Base-by-base conservation (phyloP, 1,140 invertebrate genomes). In the Drosophila subpulchrella region DNA sequence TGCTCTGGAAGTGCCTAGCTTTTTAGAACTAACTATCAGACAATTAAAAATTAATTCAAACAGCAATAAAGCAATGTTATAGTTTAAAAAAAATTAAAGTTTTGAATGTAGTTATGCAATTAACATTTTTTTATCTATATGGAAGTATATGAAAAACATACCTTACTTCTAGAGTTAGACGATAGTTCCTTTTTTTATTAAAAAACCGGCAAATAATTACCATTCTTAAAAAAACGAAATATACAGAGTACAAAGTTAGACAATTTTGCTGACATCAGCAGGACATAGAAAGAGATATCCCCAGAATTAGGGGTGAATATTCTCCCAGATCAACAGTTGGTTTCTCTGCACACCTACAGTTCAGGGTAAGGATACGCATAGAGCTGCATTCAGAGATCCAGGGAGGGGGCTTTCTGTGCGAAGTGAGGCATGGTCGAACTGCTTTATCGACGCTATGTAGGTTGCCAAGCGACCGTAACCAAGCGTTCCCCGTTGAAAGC, bases 381-480 rank as follows among this genome's bases (percentile, higher is more conserved):
- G 66, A 66, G 51, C 66, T 63, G 11, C 13, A 15, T 5, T 15
- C 24, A 32, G 41, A 41, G 44, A 27, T 41, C 24, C 36, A 42
- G 24, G 6, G 34, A 48, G 59, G 61, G n/a, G 24, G 30, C 36
- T 30, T 78, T 12, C 44, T 44, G 36, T 7, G 32, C 42, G 75
- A 75, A 88, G 47, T 70, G 65, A 62, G 44, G 67, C 79, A 50
- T 83, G 67, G 32, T 17, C 10, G 55, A 76, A 78, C 75, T 86
- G 83, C 76, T 78, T 86, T 86, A 86, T 86, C 76, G 83, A 83
- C 84, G 75, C 71, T 59, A 60, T 79, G 65, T 71, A 58, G 72
- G 83, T 88, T 86, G 83, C 83, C 83, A 86, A 88, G 83, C 76
- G 71, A 88, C 83, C 83, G 83, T 88, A 88, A 89, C 83, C 80